Percentiles rank a stretch among this genome's conserved stretches.
phyloP scores from a whole-genome alignment of 2,113 vertebrate genomes.

The Motacilla tschutschensis region DNA sequence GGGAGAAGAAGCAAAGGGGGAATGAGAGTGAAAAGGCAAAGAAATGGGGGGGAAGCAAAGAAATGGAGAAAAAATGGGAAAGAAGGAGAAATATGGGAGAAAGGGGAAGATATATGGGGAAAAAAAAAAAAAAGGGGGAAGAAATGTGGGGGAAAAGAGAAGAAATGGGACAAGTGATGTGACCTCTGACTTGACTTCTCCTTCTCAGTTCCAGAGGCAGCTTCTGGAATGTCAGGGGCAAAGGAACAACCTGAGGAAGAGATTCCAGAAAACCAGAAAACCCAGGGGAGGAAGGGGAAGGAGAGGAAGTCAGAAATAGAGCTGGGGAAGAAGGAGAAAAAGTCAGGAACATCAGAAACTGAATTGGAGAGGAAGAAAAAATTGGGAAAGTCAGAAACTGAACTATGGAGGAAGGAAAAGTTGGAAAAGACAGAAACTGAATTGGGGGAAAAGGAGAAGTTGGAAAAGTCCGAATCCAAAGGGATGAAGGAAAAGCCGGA shows the following conservation, averaged over 20 bases:
- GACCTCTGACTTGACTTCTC: background rate
- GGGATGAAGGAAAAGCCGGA: too few species aligned
- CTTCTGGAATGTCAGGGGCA: background rate
- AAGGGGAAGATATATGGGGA: background rate
- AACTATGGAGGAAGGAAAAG: background rate
- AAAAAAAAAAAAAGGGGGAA: background rate
- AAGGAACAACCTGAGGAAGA: background rate
- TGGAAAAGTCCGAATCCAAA: too few species aligned
- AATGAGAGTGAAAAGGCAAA: background rate
- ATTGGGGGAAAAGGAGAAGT: background rate
- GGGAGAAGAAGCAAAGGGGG: background rate
- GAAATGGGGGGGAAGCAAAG: background rate
- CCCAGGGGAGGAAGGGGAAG: background rate
- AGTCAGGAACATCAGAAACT: background rate
- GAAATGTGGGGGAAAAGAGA: background rate
- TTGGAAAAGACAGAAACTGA: background rate
- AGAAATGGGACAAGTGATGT: background rate
- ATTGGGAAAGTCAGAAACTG: background rate
- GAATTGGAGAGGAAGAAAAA: background rate
- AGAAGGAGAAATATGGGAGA: background rate
- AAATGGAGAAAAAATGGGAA: background rate
- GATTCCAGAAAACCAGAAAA: background rate
- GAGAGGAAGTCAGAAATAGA: background rate
- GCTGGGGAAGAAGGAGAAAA: background rate
- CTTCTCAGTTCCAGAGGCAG: background rate